Conservation (phyloP, 2,888 invertebrate species). For the Agrochola litura region DNA sequence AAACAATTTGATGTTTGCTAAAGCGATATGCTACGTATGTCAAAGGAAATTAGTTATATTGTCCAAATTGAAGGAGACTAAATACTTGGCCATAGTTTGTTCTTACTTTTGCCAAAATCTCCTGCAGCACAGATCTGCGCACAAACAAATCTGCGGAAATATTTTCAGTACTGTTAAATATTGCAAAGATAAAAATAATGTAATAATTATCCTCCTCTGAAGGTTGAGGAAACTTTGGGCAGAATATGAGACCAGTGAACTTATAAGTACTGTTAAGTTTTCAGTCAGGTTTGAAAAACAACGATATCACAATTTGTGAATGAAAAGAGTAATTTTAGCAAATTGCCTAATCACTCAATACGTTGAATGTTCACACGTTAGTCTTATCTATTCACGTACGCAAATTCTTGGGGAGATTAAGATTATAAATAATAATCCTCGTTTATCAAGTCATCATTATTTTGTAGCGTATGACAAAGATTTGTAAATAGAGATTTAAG, state of each 20-base stretch:
- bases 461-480: conserved; percentile 9
- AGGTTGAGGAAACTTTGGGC: not conserved
- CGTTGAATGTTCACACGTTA: not conserved
- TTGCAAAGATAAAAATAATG: not conserved
- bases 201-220: not conserved
- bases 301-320: not conserved
- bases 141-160: not conserved
- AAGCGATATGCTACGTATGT: conserved; percentile 11
- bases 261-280: not conserved
- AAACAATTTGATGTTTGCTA: not conserved
- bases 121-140: not conserved
- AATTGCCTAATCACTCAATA: not conserved
- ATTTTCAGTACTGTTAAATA: not conserved
- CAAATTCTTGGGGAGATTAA: conserved; percentile 31
- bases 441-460: conserved; percentile 28
- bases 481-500: conserved; percentile 8
- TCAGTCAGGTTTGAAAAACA: not conserved
- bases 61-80: conserved; percentile 16
- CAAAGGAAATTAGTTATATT: conserved; percentile 8
- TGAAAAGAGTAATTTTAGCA: not conserved
- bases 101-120: conserved; percentile 19
- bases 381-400: conserved; percentile 11
- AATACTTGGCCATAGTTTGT: conserved; percentile 4
- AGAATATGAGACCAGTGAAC: not conserved
- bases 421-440: conserved; percentile 14